These are phyloP conservation scores for Scophthalmus maximus DNA, from an alignment of 2,113 vertebrate genomes.

Conservation along the genomic window DNA sequence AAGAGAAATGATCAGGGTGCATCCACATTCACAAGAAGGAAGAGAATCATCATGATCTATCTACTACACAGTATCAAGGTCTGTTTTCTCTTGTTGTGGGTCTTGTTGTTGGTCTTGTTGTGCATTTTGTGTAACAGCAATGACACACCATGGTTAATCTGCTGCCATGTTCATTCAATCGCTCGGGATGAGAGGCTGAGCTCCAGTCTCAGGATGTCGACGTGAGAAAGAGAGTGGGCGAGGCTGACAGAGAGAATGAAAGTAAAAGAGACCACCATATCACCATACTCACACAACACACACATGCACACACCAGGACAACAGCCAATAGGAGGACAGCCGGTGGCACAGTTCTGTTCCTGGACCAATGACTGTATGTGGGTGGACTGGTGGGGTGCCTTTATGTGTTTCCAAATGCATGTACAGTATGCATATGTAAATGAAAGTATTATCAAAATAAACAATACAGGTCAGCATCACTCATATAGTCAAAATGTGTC, in stretches of 20 bases:
- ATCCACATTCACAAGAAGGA: not conserved
- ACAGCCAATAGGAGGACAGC: slow-evolving; percentile 50
- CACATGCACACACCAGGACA: slow-evolving; percentile 20
- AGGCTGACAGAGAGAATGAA: slow-evolving; percentile 2
- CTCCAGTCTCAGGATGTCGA: slow-evolving; percentile 8
- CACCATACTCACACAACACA: slow-evolving; percentile 2
- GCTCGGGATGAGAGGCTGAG: not conserved
- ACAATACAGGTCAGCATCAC: not conserved
- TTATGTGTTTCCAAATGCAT: not conserved
- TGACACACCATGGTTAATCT: slow-evolving; percentile 5
- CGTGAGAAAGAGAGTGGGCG: slow-evolving; percentile 5
- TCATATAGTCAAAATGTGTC: too few relatives aligned
- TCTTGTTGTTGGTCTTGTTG: too few relatives aligned
- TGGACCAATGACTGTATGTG: slow-evolving; percentile 55
- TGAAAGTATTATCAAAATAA: not conserved
- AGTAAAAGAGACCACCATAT: not conserved
- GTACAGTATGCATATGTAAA: slow-evolving; percentile 1
- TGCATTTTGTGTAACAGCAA: slow-evolving; percentile 3
- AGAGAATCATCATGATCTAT: not conserved
- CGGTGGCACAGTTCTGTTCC: slow-evolving; percentile 66
- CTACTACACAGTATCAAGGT: not conserved
- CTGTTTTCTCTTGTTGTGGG: not conserved
- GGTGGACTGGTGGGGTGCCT: slow-evolving; percentile 28
- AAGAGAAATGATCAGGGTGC: too few relatives aligned
- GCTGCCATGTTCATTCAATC: not conserved